Conservation (phyloP, 2,888 invertebrate genomes). For the Odontomyia ornata region DNA sequence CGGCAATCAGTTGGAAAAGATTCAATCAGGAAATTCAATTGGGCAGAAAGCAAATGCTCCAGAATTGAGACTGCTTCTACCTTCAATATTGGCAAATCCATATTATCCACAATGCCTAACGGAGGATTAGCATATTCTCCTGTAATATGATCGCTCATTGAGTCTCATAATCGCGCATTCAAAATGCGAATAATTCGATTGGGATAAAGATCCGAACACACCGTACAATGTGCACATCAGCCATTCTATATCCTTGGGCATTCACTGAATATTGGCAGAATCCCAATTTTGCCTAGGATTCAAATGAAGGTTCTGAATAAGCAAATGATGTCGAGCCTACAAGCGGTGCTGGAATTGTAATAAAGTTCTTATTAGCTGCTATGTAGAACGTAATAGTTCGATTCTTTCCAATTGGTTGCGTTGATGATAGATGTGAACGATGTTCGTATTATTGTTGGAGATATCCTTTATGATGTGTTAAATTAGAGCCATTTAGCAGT, state of each 20-base stretch:
- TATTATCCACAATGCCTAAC: neutral
- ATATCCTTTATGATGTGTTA: neutral
- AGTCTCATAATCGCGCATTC: conserved; percentile 7
- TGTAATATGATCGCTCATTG: conserved; percentile 36
- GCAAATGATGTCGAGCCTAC: neutral
- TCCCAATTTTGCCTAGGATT: neutral
- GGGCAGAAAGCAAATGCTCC: conserved; percentile 5
- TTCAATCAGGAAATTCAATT: conserved; percentile 36
- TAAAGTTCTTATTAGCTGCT: neutral
- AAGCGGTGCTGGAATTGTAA: neutral
- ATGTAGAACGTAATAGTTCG: neutral
- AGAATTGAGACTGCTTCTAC: neutral
- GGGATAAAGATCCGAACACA: neutral
- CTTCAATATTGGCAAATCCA: too few relatives aligned
- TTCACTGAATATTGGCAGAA: neutral
- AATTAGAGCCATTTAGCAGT: neutral
- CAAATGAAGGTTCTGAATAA: conserved; percentile 4
- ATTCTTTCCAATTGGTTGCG: conserved; percentile 1
- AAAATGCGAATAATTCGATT: neutral
- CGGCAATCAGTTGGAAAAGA: conserved; percentile 25
- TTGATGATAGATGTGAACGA: neutral
- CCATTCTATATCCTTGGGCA: neutral
- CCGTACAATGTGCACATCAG: neutral
- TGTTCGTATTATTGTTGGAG: neutral
- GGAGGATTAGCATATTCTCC: conserved; percentile 4